Base-by-base conservation (phyloP, 2,888 invertebrate genomes). In the Amiota minor region DNA sequence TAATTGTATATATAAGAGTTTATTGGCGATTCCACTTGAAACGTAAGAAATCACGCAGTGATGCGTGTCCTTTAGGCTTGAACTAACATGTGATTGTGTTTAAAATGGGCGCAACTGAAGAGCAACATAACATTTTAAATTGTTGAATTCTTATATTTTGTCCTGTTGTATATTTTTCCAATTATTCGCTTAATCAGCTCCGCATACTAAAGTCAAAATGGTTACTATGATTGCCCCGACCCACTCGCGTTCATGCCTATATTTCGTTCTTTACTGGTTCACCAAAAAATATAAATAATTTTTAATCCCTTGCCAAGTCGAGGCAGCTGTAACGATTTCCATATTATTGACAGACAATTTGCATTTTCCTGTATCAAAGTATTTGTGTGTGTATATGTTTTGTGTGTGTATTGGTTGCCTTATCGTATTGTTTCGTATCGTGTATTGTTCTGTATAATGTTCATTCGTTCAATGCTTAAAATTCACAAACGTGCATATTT, bases 281-380 rank as follows among this genome's bases (percentile, higher is more conserved):
- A 35, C 35, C 35, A 35, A 35, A 35, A 35, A 35, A 35, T 53
- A 59, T 59, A 62, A 62, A 62, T 62, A n/a, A 62, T 46, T 46
- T 62, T 62, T 62, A 62, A 62, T 62, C 47, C 47, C 47, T 65
- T 1, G 18, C 35, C 18, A 69, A 16, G 46, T 16, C n/a, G 16
- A 11, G n/a, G 45, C 47, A 62, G 71, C 71, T 62, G 71, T 62
- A 62, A 62, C 62, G 72, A 77, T 79, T 79, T 79, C 75, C 79
- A 79, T 79, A 79, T 77, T 81, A 80, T 80, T 79, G 81, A 76
- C 81, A 79, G 81, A 70, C 74, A 80, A 80, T 80, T 81, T 79
- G 79, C 79, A 80, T 78, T 80, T 80, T 79, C 74, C 45, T 64
- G 64, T 46, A 64, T 64, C 12, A 35, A 55, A 69, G 18, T 56